A percentile compares a stretch with the other conserved stretches of the same genome.
Evolutionary conservation across 2,113 vertebrate species (phyloP).

Genomic region (Phylloscopus trochilus): DNA sequence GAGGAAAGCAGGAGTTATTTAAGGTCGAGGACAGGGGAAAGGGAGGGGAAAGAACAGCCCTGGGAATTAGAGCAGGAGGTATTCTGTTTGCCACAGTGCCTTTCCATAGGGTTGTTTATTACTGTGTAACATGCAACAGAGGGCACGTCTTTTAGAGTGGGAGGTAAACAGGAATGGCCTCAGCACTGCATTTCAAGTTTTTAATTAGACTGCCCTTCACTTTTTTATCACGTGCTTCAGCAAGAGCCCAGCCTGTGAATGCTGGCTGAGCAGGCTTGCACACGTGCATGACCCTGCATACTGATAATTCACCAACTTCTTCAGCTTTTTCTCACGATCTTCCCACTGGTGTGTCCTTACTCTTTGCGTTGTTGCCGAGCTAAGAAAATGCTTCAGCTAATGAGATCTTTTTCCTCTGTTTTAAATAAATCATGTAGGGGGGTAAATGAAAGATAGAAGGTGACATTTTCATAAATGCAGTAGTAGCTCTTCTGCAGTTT

Average conservation of each 20-base stretch:
- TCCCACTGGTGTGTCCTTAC: not conserved
- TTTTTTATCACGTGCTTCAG: not conserved
- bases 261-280: not conserved
- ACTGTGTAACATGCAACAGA: not conserved
- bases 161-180: not conserved
- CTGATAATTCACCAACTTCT: not conserved
- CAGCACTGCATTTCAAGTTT: not conserved
- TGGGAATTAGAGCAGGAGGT: not conserved
- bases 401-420: not conserved
- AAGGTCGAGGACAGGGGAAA: not conserved
- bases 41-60: not conserved
- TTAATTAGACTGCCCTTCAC: constrained; percentile 25
- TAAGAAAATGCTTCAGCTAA: not conserved
- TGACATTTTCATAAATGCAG: not conserved
- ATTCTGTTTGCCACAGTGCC: not conserved
- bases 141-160: not conserved
- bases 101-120: not conserved
- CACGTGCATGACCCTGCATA: not conserved
- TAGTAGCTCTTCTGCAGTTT: not conserved
- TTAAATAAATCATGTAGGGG: not conserved
- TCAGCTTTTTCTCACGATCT: not conserved
- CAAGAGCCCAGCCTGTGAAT: not conserved
- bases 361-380: not conserved
- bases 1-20: not conserved
- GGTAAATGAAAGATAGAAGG: not conserved